Conservation (phyloP, 92 coral and sea anemone species). For the Scolanthus callimorphus region DNA sequence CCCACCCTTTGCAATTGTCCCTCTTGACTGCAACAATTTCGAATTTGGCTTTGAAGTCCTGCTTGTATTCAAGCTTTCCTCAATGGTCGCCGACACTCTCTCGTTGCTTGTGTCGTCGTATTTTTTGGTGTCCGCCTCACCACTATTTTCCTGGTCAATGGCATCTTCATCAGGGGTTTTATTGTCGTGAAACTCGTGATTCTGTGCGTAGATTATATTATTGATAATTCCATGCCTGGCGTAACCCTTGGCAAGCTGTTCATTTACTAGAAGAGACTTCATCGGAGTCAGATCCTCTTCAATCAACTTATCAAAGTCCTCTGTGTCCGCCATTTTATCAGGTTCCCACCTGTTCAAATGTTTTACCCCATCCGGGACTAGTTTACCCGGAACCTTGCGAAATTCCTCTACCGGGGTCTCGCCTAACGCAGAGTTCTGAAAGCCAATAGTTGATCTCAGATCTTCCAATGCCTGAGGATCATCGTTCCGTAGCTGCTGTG, state of each 20-base stretch:
- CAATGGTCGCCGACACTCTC: neutral
- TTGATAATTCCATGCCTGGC: neutral
- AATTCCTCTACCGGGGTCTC: neutral
- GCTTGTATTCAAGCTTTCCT: neutral
- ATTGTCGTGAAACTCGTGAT: neutral
- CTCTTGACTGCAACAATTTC: neutral
- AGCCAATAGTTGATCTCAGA: neutral
- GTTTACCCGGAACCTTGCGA: neutral
- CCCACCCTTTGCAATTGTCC: neutral
- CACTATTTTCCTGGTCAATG: neutral
- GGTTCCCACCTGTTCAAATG: neutral
- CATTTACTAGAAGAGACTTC: neutral
- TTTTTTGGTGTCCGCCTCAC: neutral
- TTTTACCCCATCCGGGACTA: neutral
- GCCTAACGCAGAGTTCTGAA: neutral
- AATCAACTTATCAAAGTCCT: neutral
- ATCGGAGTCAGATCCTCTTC: neutral
- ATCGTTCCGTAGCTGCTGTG: neutral
- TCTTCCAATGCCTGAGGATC: conserved; percentile 1
- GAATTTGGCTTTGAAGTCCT: neutral
- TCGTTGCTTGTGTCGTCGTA: neutral
- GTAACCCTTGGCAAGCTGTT: neutral
- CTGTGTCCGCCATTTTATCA: neutral
- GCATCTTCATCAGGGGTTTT: neutral
- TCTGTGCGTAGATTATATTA: neutral